A percentile compares a stretch with the other conserved stretches of the same genome.
Conservation (phyloP, 23 tunicate species). For the Halocynthia roretzi region DNA sequence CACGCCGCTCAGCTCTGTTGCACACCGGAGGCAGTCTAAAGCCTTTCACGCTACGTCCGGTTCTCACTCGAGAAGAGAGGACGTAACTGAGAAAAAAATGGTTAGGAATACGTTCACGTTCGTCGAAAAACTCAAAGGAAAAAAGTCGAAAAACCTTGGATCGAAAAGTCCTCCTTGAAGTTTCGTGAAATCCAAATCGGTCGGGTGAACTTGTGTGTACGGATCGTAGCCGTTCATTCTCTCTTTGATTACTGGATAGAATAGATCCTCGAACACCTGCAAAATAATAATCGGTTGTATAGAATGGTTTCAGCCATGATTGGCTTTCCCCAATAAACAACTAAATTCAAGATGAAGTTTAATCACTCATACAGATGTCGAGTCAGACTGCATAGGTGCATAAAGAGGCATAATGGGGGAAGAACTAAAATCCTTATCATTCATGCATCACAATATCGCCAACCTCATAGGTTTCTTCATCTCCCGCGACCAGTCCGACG, state of each 20-base stretch:
- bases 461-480: slow-evolving; percentile 86
- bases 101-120: neutral
- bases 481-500: slow-evolving; percentile 93
- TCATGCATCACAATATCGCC: neutral
- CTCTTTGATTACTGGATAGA: slow-evolving; percentile 76
- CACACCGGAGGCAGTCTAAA: slow-evolving; percentile 81
- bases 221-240: slow-evolving; percentile 80
- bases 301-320: no score
- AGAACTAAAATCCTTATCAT: neutral
- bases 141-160: slow-evolving; percentile 20
- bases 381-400: no score
- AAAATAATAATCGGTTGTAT: neutral
- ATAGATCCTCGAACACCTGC: slow-evolving; percentile 75
- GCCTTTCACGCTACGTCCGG: slow-evolving; percentile 84
- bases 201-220: slow-evolving; percentile 55
- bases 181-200: slow-evolving; percentile 59
- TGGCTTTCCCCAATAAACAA: no score
- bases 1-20: slow-evolving; percentile 54
- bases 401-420: neutral
- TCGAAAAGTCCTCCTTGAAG: slow-evolving; percentile 66
- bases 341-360: no score
- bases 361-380: no score
- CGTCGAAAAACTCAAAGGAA: neutral
- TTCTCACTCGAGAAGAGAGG: slow-evolving; percentile 80
- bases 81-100: slow-evolving; percentile 43